These are phyloP conservation scores for Micromesistius poutassou DNA, from an alignment of 2,797 vertebrate species.

Conservation along the genomic window DNA sequence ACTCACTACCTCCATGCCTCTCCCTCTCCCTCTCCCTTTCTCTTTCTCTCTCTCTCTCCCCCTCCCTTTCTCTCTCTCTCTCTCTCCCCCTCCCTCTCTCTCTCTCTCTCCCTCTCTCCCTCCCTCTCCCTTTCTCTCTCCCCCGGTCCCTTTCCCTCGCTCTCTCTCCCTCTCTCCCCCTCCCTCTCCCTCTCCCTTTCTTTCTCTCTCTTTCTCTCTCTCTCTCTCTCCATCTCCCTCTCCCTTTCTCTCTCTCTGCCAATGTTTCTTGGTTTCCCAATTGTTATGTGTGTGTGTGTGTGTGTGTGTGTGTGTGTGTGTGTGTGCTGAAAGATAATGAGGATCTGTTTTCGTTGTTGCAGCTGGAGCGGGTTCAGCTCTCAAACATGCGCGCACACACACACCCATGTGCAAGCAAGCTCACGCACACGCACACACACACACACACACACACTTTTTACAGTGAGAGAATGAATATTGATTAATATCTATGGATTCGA, in stretches of 20 bases:
- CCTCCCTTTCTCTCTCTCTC: too few relatives aligned
- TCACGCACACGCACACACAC: not conserved
- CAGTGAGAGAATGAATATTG: not conserved
- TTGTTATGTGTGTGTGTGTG: not conserved
- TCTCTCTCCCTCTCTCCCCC: not conserved
- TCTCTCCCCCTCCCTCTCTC: too few relatives aligned
- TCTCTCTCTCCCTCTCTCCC: not conserved
- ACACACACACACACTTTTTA: constrained; percentile 1
- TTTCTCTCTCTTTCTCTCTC: too few relatives aligned
- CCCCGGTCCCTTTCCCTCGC: too few relatives aligned
- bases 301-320: not conserved
- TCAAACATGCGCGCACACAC: not conserved
- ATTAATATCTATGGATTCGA: not conserved
- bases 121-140: too few relatives aligned
- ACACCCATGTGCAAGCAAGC: not conserved
- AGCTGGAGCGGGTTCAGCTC: too few relatives aligned
- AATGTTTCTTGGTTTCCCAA: not conserved
- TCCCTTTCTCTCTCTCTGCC: too few relatives aligned
- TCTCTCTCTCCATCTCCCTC: not conserved
- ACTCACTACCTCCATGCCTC: not conserved
- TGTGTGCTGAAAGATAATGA: too few relatives aligned
- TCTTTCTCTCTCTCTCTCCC: not conserved
- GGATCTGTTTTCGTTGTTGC: too few relatives aligned
- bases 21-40: too few relatives aligned
- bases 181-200: not conserved